A percentile compares a stretch with the other conserved stretches of the same genome.
These are phyloP conservation scores for Sialia sialis DNA, from an alignment of 2,113 vertebrate genomes.

Conservation along the genomic window DNA sequence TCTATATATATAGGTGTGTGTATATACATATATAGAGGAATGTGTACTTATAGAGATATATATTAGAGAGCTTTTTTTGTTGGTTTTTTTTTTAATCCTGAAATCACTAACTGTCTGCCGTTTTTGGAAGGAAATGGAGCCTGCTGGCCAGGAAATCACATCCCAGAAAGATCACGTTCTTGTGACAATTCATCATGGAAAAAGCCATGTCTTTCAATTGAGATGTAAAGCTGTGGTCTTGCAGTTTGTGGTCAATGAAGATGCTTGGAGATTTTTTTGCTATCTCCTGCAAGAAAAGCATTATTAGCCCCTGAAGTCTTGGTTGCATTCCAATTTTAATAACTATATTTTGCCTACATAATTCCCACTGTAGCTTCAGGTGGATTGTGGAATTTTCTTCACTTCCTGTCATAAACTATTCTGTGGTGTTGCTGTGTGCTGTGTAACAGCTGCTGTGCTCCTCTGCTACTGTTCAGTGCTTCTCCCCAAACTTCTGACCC, in stretches of 20 bases:
- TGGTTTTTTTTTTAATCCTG: neutral
- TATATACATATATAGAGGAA: neutral
- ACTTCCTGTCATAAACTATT: conserved; percentile 51
- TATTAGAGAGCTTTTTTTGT: neutral
- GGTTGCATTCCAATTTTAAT: conserved; percentile 50
- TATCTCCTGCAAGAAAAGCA: conserved; percentile 32
- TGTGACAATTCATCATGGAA: conserved; percentile 31
- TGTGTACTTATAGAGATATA: neutral
- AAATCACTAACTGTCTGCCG: neutral
- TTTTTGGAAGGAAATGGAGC: conserved; percentile 41
- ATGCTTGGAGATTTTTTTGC: conserved; percentile 27
- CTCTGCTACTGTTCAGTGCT: conserved; percentile 18
- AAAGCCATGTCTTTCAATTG: neutral
- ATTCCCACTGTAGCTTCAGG: conserved; percentile 50
- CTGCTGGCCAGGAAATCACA: conserved; percentile 20
- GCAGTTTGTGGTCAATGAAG: conserved; percentile 31
- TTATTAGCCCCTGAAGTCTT: conserved; percentile 59
- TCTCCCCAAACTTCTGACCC: conserved; percentile 51
- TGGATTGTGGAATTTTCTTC: conserved; percentile 46
- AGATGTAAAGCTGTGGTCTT: conserved; percentile 33
- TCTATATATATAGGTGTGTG: neutral
- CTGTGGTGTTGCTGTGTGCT: neutral
- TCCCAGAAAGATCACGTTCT: conserved; percentile 41
- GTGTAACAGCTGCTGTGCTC: conserved; percentile 24
- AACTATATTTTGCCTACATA: conserved; percentile 46